Evolutionary conservation across 1,140 invertebrate genomes (phyloP), one percentile per base, ranked within the genome.

Genomic region (Tyrophagus putrescentiae): DNA sequence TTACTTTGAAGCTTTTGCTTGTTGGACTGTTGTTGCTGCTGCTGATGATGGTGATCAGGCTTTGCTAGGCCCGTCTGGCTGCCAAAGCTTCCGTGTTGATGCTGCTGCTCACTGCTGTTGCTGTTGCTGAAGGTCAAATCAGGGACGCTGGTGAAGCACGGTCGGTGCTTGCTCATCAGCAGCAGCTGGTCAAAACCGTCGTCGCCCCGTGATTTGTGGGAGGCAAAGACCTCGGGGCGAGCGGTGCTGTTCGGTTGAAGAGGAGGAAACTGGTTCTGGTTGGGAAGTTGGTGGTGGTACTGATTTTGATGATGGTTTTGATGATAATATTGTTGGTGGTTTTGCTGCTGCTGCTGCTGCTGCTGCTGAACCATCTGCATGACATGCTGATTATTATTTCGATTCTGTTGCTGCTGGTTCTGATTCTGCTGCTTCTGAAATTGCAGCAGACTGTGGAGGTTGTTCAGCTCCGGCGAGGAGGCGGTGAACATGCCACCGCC

Each of bases 131-230:
- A 42, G 16, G 56, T 58, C n/a, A 58, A 42, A 42, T 58, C 56
- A 11, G 56, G 56, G 18, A 42, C 39, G 45, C 56, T 58, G 9
- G 52, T 31, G 39, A 54, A 54, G 25, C 39, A 54, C 3, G 11
- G 52, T 32, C n/a, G 52, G 52, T 33, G n/a, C 25, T 13, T 28
- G 11, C 28, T n/a, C n/a, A 13, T 33, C 4, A 29, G 11, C 52
- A 11, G 18, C 13, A 25, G 23, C 45, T 25, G 45, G 45, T 48
- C 31, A 25, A 29, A 48, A 7, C 31, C 45, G 18, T 48, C 31
- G 21, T 48, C 45, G 7, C 9, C n/a, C n/a, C n/a, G n/a, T n/a
- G n/a, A n/a, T n/a, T n/a, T n/a, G n/a, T n/a, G n/a, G n/a, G n/a
- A n/a, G n/a, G n/a, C n/a, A n/a, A n/a, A n/a, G n/a, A 48, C 23